Conservation (phyloP, 2,888 invertebrate species). For the Eudasyphora cyanicolor region DNA sequence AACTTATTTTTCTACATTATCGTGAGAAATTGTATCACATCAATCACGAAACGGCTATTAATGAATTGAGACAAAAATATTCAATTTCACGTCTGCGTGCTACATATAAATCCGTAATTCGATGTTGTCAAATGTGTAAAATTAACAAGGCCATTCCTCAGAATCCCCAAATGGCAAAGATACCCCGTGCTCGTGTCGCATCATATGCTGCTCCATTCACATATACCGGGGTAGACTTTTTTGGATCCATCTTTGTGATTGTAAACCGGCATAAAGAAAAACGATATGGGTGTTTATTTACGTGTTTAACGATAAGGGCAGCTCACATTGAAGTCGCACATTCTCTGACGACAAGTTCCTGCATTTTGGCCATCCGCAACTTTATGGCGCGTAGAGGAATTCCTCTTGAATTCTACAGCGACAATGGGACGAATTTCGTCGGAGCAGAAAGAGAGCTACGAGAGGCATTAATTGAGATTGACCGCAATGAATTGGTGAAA, state of each 20-base stretch:
- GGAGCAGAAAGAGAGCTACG: conserved; percentile 44
- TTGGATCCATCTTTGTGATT: conserved; percentile 41
- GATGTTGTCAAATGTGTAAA: conserved; percentile 43
- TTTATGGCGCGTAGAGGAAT: conserved; percentile 40
- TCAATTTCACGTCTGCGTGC: conserved; percentile 21
- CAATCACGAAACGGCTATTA: conserved; percentile 37
- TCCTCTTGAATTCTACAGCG: conserved; percentile 36
- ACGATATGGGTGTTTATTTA: conserved; percentile 51
- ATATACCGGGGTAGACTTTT: conserved; percentile 38
- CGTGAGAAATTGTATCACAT: conserved; percentile 31
- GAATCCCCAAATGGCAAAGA: conserved; percentile 28
- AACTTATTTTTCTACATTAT: conserved; percentile 19
- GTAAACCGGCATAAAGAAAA: conserved; percentile 40
- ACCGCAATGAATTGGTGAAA: conserved; percentile 14
- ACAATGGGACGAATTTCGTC: conserved; percentile 41
- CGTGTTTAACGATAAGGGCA: conserved; percentile 59
- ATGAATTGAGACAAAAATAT: conserved; percentile 37
- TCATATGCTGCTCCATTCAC: conserved; percentile 11
- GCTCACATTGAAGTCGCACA: too few relatives aligned
- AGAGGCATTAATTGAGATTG: neutral
- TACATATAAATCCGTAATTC: conserved; percentile 7
- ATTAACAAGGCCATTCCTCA: conserved; percentile 6
- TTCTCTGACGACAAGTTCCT: conserved; percentile 9
- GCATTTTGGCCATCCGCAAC: conserved; percentile 28
- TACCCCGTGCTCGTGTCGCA: too few relatives aligned